These are phyloP conservation scores for Cordylochernes scorpioides DNA, from an alignment of 2,888 invertebrate species.

Conservation along the genomic window DNA sequence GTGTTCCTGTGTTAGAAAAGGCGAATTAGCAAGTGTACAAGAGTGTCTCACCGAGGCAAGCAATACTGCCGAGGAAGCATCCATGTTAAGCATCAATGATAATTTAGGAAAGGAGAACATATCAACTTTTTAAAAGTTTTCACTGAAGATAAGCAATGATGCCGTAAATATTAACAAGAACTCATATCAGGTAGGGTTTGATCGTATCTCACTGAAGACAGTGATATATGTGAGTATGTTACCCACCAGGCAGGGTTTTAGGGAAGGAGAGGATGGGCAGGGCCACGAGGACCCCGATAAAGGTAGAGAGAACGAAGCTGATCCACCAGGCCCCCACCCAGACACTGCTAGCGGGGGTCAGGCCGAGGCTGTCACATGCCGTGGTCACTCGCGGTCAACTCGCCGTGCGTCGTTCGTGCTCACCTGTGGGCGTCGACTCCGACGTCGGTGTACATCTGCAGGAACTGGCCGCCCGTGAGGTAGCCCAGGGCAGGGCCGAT, in stretches of 20 bases:
- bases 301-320: conserved; percentile 40
- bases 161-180: no score
- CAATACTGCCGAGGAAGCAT: no score
- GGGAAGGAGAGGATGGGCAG: conserved; percentile 47
- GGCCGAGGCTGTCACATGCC: conserved; percentile 32
- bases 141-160: no score
- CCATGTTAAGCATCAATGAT: no score
- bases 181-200: no score
- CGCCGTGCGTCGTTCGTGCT: conserved; percentile 26
- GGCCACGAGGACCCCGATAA: conserved; percentile 37
- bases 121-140: no score
- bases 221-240: not conserved
- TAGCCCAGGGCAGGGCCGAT: conserved; percentile 58
- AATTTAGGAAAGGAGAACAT: no score
- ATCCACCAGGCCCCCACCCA: conserved; percentile 76
- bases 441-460: conserved; percentile 48
- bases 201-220: no score
- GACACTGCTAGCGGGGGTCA: conserved; percentile 39
- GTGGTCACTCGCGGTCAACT: no score
- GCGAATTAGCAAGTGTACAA: no score
- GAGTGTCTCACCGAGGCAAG: no score
- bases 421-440: conserved; percentile 35
- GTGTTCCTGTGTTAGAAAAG: no score
- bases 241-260: conserved; percentile 37
- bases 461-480: conserved; percentile 52